Conservation (phyloP, 2,113 vertebrate genomes). For the Myanophis thanlyinensis region DNA sequence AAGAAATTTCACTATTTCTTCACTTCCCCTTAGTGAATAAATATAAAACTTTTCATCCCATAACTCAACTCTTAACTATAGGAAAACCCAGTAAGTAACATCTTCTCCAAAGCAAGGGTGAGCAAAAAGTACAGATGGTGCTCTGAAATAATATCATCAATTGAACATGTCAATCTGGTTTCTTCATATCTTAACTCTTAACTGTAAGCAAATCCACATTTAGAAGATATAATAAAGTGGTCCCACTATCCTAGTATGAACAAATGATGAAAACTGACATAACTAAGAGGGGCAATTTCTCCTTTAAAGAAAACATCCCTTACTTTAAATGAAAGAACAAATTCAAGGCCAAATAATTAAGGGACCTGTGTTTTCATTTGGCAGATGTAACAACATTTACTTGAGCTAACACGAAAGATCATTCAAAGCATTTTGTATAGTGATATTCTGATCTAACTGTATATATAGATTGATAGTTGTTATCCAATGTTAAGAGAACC, state of each 20-base stretch:
- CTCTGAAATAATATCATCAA: neutral
- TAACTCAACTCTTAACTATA: too few species aligned
- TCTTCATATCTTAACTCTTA: neutral
- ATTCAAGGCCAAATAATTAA: neutral
- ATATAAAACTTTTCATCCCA: too few species aligned
- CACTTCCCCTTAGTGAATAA: too few species aligned
- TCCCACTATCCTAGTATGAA: neutral
- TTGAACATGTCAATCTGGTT: neutral
- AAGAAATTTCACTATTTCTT: too few species aligned
- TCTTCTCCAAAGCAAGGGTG: neutral
- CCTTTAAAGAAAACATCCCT: neutral
- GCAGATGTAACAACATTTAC: neutral
- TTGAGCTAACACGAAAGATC: neutral
- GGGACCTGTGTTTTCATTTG: neutral
- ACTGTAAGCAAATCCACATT: neutral
- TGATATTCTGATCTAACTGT: neutral
- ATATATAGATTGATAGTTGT: neutral
- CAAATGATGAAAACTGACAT: neutral
- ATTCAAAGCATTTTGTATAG: neutral
- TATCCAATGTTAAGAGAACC: neutral
- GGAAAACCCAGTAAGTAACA: neutral
- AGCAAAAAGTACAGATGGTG: neutral
- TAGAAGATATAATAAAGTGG: neutral
- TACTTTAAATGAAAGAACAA: neutral
- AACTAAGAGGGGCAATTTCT: neutral